Percentiles rank a stretch among this genome's conserved stretches.
phyloP scores from a whole-genome alignment of 1,140 invertebrate species.

The Calephelis virginiensis region DNA sequence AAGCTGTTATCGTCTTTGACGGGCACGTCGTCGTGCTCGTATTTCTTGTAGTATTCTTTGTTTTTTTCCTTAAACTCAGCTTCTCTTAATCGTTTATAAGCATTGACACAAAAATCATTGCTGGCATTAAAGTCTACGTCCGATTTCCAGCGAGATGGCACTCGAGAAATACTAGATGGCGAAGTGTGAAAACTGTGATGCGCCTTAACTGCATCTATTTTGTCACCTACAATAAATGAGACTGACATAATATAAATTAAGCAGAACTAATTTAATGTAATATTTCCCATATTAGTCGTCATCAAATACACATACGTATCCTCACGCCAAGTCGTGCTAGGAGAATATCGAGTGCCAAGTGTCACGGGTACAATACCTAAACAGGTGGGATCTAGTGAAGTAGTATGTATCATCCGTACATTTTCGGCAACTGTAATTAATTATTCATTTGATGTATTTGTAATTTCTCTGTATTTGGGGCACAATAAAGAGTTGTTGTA shows the following conservation, averaged over 20 bases:
- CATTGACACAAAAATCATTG: neutral
- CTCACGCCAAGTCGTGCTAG: no score
- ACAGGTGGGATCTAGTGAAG: no score
- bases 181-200: conserved; percentile 40
- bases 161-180: conserved; percentile 18
- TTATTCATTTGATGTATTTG: no score
- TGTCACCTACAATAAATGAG: conserved; percentile 1
- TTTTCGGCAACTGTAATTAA: no score
- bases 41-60: conserved; percentile 54
- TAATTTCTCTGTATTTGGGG: no score
- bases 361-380: no score
- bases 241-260: neutral
- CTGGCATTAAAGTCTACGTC: conserved; percentile 35
- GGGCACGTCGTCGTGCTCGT: conserved; percentile 51
- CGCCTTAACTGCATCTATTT: conserved; percentile 24
- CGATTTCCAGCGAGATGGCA: conserved; percentile 37
- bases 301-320: no score
- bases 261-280: no score
- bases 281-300: no score
- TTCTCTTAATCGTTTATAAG: conserved; percentile 13
- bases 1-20: conserved; percentile 46
- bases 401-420: no score
- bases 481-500: no score
- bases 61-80: neutral
- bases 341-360: no score